Percentiles rank a stretch among this genome's conserved stretches.
phyloP scores from a whole-genome alignment of 2,113 vertebrate species.

The Mohoua ochrocephala region DNA sequence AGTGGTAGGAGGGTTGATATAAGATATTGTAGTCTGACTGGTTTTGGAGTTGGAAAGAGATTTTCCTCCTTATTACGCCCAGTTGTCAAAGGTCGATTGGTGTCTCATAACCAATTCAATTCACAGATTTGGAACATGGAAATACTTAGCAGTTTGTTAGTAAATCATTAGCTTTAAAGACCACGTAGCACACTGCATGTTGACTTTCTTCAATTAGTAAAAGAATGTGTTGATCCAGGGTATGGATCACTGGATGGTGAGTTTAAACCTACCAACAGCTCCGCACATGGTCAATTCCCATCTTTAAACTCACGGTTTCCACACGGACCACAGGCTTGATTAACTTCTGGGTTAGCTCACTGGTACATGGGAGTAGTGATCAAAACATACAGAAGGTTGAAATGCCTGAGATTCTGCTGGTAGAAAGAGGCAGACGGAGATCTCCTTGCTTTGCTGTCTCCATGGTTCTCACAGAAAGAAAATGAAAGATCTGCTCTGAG shows the following conservation, averaged over 20 bases:
- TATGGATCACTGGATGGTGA: neutral
- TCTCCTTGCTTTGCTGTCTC: neutral
- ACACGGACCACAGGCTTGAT: neutral
- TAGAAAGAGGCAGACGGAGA: neutral
- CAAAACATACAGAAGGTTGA: neutral
- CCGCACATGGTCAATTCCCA: neutral
- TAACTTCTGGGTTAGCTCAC: neutral
- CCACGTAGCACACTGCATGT: neutral
- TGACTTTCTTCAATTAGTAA: neutral
- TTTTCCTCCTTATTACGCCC: neutral
- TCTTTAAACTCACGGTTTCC: neutral
- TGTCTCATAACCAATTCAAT: neutral
- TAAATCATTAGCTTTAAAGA: constrained; percentile 10
- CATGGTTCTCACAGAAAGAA: neutral
- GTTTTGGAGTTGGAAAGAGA: neutral
- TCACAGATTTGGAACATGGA: neutral
- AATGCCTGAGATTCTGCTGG: neutral
- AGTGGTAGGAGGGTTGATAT: neutral
- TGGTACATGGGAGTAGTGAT: neutral
- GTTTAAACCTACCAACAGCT: neutral
- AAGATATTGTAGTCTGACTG: neutral
- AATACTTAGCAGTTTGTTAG: neutral
- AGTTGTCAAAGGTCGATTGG: neutral
- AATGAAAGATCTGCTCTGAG: neutral
- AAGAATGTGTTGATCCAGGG: neutral